These are phyloP conservation scores for Calvadosia cruxmelitensis DNA, from an alignment of 30 jellyfish, hydroid and myxozoan genomes.

Conservation along the genomic window DNA sequence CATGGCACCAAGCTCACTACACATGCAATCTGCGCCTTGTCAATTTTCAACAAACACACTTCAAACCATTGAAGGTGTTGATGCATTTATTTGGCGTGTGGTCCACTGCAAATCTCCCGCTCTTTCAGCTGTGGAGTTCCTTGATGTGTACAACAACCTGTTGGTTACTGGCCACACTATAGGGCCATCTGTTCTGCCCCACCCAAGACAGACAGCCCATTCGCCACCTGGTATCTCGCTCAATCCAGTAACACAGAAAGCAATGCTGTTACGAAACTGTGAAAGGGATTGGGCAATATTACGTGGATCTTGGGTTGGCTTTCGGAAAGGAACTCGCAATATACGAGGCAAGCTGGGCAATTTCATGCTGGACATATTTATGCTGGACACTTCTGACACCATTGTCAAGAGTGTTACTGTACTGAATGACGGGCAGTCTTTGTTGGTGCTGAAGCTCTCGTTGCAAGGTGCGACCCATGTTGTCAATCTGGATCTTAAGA, in stretches of 20 bases:
- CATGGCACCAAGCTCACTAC: slow-evolving; percentile 22
- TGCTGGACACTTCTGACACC: slow-evolving; percentile 8
- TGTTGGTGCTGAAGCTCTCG: slow-evolving; percentile 1
- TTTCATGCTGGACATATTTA: slow-evolving; percentile 1
- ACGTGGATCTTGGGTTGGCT: slow-evolving; percentile 24
- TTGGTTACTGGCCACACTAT: slow-evolving; percentile 42
- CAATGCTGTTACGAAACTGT: slow-evolving; percentile 36
- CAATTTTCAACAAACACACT: slow-evolving; percentile 18
- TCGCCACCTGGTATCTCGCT: slow-evolving; percentile 7
- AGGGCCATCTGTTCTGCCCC: slow-evolving; percentile 27
- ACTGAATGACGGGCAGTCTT: not conserved
- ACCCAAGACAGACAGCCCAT: slow-evolving; percentile 7
- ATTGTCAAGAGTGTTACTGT: not conserved
- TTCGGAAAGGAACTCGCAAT: slow-evolving; percentile 14
- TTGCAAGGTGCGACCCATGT: slow-evolving; percentile 10
- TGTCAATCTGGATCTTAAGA: slow-evolving; percentile 13
- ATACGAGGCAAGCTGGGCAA: slow-evolving; percentile 22
- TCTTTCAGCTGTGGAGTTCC: slow-evolving; percentile 35
- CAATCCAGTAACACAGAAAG: slow-evolving; percentile 13
- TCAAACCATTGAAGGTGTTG: slow-evolving; percentile 11
- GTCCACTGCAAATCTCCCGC: slow-evolving; percentile 36
- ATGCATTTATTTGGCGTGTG: slow-evolving; percentile 34
- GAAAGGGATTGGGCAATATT: slow-evolving; percentile 37
- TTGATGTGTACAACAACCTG: slow-evolving; percentile 30
- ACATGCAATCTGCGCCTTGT: slow-evolving; percentile 20